Percentiles rank a stretch among this genome's conserved stretches.
phyloP scores from a whole-genome alignment of 2,113 vertebrate genomes.

The Pelusios castaneus region DNA sequence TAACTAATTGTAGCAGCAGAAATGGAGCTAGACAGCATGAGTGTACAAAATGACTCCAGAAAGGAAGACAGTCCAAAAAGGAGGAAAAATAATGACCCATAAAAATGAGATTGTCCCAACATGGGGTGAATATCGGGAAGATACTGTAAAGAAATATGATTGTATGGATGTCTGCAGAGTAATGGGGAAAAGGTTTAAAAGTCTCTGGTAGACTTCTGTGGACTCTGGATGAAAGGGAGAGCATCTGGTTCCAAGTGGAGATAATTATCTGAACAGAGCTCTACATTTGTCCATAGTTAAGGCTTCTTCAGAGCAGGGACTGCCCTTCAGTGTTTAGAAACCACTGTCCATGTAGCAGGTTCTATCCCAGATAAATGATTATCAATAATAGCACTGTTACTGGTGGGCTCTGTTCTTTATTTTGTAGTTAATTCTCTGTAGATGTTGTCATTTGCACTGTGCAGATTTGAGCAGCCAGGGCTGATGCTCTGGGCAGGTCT shows the following conservation, averaged over 20 bases:
- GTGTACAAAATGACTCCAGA: background rate
- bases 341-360: background rate
- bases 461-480: background rate
- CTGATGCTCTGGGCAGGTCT: too few relatives aligned
- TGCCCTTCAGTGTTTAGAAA: background rate
- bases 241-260: background rate
- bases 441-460: accelerated
- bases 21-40: background rate
- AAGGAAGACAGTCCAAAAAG: background rate
- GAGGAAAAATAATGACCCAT: background rate
- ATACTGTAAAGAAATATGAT: too few relatives aligned
- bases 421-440: accelerated
- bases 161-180: too few relatives aligned
- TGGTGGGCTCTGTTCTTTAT: background rate
- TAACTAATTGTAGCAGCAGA: background rate
- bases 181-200: background rate
- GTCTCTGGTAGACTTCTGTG: accelerated
- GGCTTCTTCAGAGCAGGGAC: background rate
- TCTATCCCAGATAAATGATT: background rate
- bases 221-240: background rate
- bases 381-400: background rate
- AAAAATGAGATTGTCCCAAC: background rate
- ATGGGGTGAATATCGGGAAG: background rate
- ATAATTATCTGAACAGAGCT: background rate
- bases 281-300: background rate